phyloP scores from a whole-genome alignment of 2,888 invertebrate genomes.

The Drosophila hamatofila region DNA sequence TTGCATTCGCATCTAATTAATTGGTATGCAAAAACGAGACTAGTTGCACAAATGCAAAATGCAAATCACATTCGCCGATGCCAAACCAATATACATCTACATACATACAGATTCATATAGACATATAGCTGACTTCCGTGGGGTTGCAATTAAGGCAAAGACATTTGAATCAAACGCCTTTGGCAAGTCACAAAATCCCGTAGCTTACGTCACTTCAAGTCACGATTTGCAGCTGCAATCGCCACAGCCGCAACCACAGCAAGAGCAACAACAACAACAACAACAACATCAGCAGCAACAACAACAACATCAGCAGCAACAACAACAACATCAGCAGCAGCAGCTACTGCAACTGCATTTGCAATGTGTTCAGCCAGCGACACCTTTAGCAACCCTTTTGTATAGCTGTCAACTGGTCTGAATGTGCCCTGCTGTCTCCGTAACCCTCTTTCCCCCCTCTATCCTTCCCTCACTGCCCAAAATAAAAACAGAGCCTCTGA shows the following conservation, averaged over 20 bases:
- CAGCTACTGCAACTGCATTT: slow-evolving; percentile 21
- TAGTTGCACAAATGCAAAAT: slow-evolving; percentile 75
- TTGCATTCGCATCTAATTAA: slow-evolving; percentile 85
- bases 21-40: slow-evolving; percentile 82
- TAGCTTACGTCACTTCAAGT: slow-evolving; percentile 64
- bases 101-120: slow-evolving; percentile 1
- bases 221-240: slow-evolving; percentile 46
- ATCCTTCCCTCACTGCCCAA: not conserved
- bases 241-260: slow-evolving; percentile 25
- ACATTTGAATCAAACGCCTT: slow-evolving; percentile 68
- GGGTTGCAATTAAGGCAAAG: slow-evolving; percentile 65
- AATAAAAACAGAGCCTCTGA: not conserved
- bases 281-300: not conserved
- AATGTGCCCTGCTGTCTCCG: slow-evolving; percentile 17
- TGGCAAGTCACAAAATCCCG: slow-evolving; percentile 61
- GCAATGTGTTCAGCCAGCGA: slow-evolving; percentile 68
- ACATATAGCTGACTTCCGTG: slow-evolving; percentile 27
- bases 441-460: not conserved
- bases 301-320: slow-evolving; percentile 3
- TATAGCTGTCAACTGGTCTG: slow-evolving; percentile 43
- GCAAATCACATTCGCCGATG: slow-evolving; percentile 69
- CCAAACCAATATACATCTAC: slow-evolving; percentile 3
- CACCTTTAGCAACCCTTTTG: slow-evolving; percentile 74
- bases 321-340: not conserved
- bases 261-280: not conserved